These are phyloP conservation scores for Unio delphinus DNA, from an alignment of 2,888 invertebrate species.

Conservation along the genomic window DNA sequence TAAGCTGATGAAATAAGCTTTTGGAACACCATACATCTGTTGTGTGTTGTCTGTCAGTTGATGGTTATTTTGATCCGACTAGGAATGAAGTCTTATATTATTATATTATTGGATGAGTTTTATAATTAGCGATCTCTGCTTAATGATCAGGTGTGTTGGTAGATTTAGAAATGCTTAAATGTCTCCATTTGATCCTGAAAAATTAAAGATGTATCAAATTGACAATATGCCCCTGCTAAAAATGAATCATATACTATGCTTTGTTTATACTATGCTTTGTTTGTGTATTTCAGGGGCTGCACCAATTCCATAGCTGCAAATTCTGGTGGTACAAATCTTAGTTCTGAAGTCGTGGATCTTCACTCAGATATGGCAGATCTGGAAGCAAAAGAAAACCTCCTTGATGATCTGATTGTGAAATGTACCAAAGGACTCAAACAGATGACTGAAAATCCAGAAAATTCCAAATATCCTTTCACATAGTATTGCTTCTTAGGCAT, in stretches of 20 bases:
- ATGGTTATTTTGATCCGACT: too few species aligned
- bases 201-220: too few species aligned
- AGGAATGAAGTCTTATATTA: too few species aligned
- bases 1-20: too few species aligned
- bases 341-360: constrained; percentile 55
- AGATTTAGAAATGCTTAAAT: too few species aligned
- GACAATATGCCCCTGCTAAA: too few species aligned
- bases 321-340: constrained; percentile 28
- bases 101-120: too few species aligned
- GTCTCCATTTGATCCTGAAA: too few species aligned
- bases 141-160: too few species aligned
- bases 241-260: background rate
- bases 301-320: constrained; percentile 61
- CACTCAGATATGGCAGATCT: constrained; percentile 77
- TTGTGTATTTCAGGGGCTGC: constrained; percentile 50
- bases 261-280: background rate
- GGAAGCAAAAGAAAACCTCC: constrained; percentile 83
- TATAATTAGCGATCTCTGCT: too few species aligned
- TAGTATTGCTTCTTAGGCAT: background rate
- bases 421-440: constrained; percentile 61
- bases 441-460: constrained; percentile 65
- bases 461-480: constrained; percentile 62
- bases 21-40: too few species aligned
- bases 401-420: constrained; percentile 77
- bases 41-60: too few species aligned